Evolutionary conservation across 2,113 vertebrate species (phyloP), one percentile per base, ranked within the genome.

Genomic region (Corythoichthys haematopterus): DNA sequence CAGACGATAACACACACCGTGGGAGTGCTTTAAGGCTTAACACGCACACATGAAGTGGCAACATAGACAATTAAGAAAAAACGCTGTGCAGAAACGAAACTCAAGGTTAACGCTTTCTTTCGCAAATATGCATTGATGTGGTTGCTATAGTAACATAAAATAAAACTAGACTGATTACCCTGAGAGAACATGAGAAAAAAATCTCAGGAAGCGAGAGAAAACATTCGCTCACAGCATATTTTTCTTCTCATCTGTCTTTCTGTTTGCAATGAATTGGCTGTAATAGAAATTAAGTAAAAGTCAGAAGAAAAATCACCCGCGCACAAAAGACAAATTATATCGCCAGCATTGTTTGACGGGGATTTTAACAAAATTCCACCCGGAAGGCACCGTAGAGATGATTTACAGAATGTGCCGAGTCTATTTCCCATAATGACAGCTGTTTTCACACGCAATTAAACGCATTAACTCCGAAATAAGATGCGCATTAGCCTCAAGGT

Each of bases 141-240:
- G 89, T 86, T 87, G 80, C 86, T 71, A 87, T 87, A 60, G 86
- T 66, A 80, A 90, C 82, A 62, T 60, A 64, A 9, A 74, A 76
- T 47, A 81, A 69, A 68, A 77, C 52, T 36, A 55, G 71, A 47
- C 48, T 35, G 36, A 61, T 69, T 20, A 62, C 50, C 63, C 67
- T 72, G 65, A 6, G 20, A 61, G 63, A 28, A 48, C 64, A 48
- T 48, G 53, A 68, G 35, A 47, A 75, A 58, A 28, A 7, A 7
- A 43, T 43, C 43, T 63, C 0, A 14, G 56, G 71, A 33, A 62
- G 55, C 60, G 20, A 33, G 28, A 65, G 53, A 37, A 13, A 53
- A 66, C 68, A 45, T 12, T 4, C 35, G 14, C 48, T 66, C 65
- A 28, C 38, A 7, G 3, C 28, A n/a, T 78, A 38, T 68, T 83